Conservation (phyloP, 1,140 invertebrate species). For the Drosophila carrolli region DNA sequence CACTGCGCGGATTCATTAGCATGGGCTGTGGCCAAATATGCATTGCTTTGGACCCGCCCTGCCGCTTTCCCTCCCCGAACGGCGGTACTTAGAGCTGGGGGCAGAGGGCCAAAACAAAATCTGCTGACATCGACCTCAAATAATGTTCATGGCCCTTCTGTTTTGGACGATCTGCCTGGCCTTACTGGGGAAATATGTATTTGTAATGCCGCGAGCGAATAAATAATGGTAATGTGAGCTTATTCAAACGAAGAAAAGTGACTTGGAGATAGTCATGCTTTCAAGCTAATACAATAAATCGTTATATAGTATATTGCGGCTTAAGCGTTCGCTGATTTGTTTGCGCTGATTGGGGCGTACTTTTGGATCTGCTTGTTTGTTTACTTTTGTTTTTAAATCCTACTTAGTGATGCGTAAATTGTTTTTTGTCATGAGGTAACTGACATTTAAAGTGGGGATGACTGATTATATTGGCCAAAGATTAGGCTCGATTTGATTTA, state of each 20-base stretch:
- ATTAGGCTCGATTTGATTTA: conserved; percentile 5
- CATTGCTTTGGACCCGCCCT: conserved; percentile 23
- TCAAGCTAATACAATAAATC: conserved; percentile 9
- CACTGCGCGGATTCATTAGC: conserved; percentile 67
- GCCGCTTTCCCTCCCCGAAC: neutral
- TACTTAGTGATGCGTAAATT: conserved; percentile 19
- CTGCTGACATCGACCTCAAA: conserved; percentile 63
- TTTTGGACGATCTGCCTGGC: conserved; percentile 6
- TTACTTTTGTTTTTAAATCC: conserved; percentile 30
- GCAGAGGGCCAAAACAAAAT: conserved; percentile 50
- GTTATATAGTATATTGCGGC: conserved; percentile 14
- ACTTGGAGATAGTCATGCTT: conserved; percentile 21
- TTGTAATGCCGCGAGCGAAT: conserved; percentile 8
- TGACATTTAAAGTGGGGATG: conserved; percentile 8
- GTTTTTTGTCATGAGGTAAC: conserved; percentile 19
- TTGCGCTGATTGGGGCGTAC: conserved; percentile 17
- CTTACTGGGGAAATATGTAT: conserved; percentile 20
- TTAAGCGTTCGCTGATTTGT: conserved; percentile 25
- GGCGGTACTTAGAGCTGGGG: conserved; percentile 47
- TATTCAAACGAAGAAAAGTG: conserved; percentile 21
- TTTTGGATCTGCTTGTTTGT: conserved; percentile 20
- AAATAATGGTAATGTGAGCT: conserved; percentile 25
- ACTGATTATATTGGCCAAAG: neutral
- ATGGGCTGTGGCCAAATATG: conserved; percentile 53
- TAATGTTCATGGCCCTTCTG: conserved; percentile 42